Base-by-base conservation (phyloP, 2,113 vertebrate species). In the Lepidothrix coronata region DNA sequence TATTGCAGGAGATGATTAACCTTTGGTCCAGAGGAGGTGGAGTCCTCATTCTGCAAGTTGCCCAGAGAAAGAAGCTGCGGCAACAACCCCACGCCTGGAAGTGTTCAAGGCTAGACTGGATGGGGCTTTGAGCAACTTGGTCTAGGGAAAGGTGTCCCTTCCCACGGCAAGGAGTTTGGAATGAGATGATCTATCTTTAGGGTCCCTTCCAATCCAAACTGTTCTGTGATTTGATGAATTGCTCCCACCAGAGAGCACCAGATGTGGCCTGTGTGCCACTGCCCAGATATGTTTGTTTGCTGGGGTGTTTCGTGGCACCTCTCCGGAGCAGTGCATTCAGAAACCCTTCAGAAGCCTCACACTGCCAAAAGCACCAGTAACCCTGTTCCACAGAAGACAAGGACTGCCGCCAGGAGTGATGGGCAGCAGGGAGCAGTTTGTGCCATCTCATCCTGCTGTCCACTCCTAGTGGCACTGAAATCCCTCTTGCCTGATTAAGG, bases 371-470 rank as follows among this genome's bases (percentile, higher is more conserved):
- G 44, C 15, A 13, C 46, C 8, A 22, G 25, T 12, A 66, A 23
- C 12, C 14, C 31, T 23, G 2, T 16, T 6, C 23, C 3, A 4
- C 44, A 30, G 51, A 74, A 57, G 61, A 28, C 24, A 19, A 39
- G 57, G 30, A 14, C 54, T n/a, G 33, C 41, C 0, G 1, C 1
- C 12, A 54, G 65, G 49, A 65, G n/a, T 2, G 55, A 30, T 1
- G 22, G 72, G 58, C 27, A 22, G 82, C 2, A 0, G 20, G 2
- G 46, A 88, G n/a, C 33, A 19, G 58, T 9, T 65, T 51, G 58
- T 82, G 71, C 24, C 2, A 2, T 57, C 33, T 79, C 37, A 57
- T 59, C 33, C 68, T 51, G 46, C 25, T 68, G 25, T 51, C 17
- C 13, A 12, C 39, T 49, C 35, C 39, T 48, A 10, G 21, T 31